Percentiles rank a stretch among this genome's conserved stretches.
Conservation (phyloP, 2,888 invertebrate species). For the Melanargia galathea region DNA sequence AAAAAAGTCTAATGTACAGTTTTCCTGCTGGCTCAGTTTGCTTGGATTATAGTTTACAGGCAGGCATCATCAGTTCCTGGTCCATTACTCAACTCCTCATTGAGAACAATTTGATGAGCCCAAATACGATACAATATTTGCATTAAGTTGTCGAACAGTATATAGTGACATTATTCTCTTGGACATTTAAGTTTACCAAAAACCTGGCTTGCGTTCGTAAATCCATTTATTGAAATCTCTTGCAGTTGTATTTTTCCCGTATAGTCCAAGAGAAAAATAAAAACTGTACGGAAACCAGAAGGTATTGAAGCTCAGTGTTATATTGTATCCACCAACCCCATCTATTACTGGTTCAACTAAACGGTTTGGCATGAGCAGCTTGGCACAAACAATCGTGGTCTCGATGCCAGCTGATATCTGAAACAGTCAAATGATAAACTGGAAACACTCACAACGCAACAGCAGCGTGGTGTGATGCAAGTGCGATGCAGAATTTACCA, state of each 20-base stretch:
- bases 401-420: constrained; percentile 69
- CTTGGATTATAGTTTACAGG: too few species aligned
- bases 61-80: too few species aligned
- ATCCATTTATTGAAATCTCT: constrained; percentile 51
- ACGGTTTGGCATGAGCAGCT: constrained; percentile 60
- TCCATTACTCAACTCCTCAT: too few species aligned
- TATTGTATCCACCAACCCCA: constrained; percentile 67
- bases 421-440: constrained; percentile 17
- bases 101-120: too few species aligned
- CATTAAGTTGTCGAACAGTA: too few species aligned
- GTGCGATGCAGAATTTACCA: too few species aligned
- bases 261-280: constrained; percentile 57
- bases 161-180: background rate
- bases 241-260: constrained; percentile 56
- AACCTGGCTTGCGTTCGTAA: constrained; percentile 51
- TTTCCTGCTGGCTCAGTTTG: too few species aligned
- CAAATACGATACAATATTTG: too few species aligned
- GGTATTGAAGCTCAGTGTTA: constrained; percentile 54
- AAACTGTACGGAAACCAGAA: constrained; percentile 63
- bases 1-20: too few species aligned
- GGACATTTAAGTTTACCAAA: constrained; percentile 45
- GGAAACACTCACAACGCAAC: background rate
- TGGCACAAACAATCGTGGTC: constrained; percentile 63
- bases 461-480: too few species aligned
- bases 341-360: constrained; percentile 50